Conservation (phyloP, 35 echinoderm and acorn worm genomes). For the Heliocidaris erythrogramma region DNA sequence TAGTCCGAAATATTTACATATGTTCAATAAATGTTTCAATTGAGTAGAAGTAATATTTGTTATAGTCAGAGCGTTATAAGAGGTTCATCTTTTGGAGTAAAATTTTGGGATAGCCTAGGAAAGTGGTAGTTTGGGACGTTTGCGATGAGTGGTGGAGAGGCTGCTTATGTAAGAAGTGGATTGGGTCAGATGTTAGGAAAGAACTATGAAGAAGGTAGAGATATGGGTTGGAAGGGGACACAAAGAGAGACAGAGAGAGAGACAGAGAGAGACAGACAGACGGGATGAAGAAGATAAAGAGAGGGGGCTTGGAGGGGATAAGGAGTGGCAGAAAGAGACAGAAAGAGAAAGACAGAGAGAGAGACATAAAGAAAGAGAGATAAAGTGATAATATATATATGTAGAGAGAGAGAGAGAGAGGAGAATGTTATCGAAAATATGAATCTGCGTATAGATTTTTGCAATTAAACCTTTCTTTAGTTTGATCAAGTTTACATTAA, state of each 20-base stretch:
- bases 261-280: background rate
- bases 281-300: background rate
- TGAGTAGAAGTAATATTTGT: background rate
- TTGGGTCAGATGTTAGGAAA: background rate
- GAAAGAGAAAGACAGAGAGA: background rate
- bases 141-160: background rate
- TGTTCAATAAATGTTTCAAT: slow-evolving; percentile 14
- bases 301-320: background rate
- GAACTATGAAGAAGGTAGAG: background rate
- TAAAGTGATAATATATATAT: too few species aligned
- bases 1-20: background rate
- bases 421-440: too few species aligned
- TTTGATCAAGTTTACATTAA: too few species aligned
- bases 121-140: background rate
- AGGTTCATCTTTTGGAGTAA: background rate
- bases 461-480: too few species aligned
- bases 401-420: too few species aligned
- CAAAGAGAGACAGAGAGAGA: background rate
- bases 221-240: background rate
- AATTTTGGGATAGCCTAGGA: background rate
- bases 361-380: too few species aligned
- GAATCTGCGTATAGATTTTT: too few species aligned
- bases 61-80: background rate
- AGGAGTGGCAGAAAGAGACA: background rate
- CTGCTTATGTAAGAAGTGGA: background rate